Evolutionary conservation across 2,113 vertebrate species (phyloP).

Genomic region (Odontophorus gujanensis): DNA sequence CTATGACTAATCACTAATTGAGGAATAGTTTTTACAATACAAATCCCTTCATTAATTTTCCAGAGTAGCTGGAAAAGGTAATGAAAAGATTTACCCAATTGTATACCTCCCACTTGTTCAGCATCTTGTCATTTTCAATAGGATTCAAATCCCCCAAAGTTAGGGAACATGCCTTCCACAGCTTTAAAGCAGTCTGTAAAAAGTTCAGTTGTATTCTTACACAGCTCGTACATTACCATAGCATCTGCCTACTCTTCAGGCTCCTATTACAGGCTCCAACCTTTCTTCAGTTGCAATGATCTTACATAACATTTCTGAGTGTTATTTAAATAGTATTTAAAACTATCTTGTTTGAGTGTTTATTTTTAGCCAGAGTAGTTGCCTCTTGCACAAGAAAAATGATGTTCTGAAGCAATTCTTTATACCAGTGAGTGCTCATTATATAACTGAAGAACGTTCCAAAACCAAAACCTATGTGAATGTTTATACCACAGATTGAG

Average conservation of each 20-base stretch:
- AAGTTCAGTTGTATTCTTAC: background rate
- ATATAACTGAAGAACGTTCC: background rate
- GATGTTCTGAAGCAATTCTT: slow-evolving; percentile 17
- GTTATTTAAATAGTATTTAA: slow-evolving; percentile 3
- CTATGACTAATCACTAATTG: background rate
- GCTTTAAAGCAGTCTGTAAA: background rate
- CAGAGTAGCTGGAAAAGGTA: background rate
- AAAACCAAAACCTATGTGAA: background rate
- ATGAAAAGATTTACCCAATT: background rate
- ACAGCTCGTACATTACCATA: background rate
- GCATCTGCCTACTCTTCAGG: background rate
- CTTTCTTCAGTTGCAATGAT: background rate
- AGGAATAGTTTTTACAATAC: background rate
- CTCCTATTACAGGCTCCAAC: background rate
- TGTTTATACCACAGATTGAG: background rate
- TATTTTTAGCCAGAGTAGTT: slow-evolving; percentile 52
- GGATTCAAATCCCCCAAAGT: background rate
- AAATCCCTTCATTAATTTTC: background rate
- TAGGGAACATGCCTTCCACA: background rate
- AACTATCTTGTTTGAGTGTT: background rate
- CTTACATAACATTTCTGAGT: slow-evolving; percentile 16
- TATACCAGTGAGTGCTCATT: background rate
- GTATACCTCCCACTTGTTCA: background rate
- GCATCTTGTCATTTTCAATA: background rate
- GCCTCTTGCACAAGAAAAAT: background rate